phyloP scores from a whole-genome alignment of 2,113 vertebrate genomes.

The Entelurus aequoreus region DNA sequence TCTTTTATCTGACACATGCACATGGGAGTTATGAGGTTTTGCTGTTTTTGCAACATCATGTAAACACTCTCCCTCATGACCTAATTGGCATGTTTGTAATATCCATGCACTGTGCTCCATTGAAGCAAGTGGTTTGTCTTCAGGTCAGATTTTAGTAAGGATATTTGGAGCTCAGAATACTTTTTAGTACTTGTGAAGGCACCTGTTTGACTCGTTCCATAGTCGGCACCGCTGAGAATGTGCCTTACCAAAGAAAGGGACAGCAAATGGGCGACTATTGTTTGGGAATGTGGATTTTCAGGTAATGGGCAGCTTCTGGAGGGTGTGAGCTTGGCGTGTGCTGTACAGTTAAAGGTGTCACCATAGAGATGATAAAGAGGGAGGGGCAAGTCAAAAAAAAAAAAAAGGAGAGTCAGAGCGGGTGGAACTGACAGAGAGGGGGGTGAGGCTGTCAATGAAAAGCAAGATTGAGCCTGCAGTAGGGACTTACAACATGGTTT shows the following conservation, averaged over 20 bases:
- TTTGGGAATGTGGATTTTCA: conserved; percentile 61
- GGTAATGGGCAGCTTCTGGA: conserved; percentile 36
- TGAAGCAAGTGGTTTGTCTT: conserved; percentile 5
- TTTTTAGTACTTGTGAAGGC: not conserved
- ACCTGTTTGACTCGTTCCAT: conserved; percentile 10
- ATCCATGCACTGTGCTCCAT: conserved; percentile 14
- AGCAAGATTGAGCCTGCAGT: conserved; percentile 61
- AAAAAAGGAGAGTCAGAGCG: conserved; percentile 46
- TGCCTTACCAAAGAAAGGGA: not conserved
- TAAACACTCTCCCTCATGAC: conserved; percentile 22
- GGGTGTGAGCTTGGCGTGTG: conserved; percentile 50
- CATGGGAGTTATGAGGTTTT: not conserved
- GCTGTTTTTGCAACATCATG: conserved; percentile 5
- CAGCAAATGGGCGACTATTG: conserved; percentile 18
- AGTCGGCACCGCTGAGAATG: conserved; percentile 13
- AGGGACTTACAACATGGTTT: conserved; percentile 27
- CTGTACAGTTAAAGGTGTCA: conserved; percentile 52
- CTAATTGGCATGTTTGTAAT: conserved; percentile 29
- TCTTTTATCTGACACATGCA: not conserved
- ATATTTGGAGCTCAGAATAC: not conserved
- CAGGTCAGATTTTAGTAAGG: conserved; percentile 26
- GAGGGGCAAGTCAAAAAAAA: conserved; percentile 46
- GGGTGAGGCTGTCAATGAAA: conserved; percentile 55
- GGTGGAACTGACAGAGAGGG: conserved; percentile 55
- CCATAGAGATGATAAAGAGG: conserved; percentile 38